Evolutionary conservation across 2,113 vertebrate species (phyloP), one percentile per base, ranked within the genome.

Genomic region (Tychaedon coryphoeus): DNA sequence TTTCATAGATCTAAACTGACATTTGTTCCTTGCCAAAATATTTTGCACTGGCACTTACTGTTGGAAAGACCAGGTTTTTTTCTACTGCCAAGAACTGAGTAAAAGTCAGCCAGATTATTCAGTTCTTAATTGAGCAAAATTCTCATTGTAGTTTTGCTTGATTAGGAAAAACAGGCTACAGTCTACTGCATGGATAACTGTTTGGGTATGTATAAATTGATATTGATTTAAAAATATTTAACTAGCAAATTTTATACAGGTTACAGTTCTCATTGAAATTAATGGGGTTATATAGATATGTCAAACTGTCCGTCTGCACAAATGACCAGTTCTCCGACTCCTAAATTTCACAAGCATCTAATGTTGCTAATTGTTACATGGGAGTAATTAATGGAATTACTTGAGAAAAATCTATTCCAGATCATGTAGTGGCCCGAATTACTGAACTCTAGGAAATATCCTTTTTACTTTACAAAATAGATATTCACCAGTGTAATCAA

Each of bases 61-160:
- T 93, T 97, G 92, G 88, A 95, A 97, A 94, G 86, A 78, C 14
- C 61, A 45, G 5, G 5, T 5, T 81, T 83, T 69, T 93, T 81
- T 26, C 69, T 87, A 19, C 57, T 86, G 80, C 80, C 83, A 95
- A 81, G 86, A 95, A 81, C 2, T 40, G 34, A 89, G n/a, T 51
- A 91, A 54, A 81, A 84, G 58, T 61, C 51, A 42, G 79, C 36
- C 94, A 92, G 87, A 95, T 93, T 89, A 88, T 92, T 87, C 53
- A 48, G n/a, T 61, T 81, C 76, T 89, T 95, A 97, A 97, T 92
- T 95, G 86, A 92, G 31, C 60, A 93, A 81, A 95, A 84, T 85
- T 93, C 45, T 89, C 36, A 87, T 57, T 93, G 80, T 84, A 77
- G n/a, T 85, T 92, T 86, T 92, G 31, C 65, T 91, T 81, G 86